These are phyloP conservation scores for Bhutanitis thaidina DNA, from an alignment of 2,888 invertebrate species.

Conservation along the genomic window DNA sequence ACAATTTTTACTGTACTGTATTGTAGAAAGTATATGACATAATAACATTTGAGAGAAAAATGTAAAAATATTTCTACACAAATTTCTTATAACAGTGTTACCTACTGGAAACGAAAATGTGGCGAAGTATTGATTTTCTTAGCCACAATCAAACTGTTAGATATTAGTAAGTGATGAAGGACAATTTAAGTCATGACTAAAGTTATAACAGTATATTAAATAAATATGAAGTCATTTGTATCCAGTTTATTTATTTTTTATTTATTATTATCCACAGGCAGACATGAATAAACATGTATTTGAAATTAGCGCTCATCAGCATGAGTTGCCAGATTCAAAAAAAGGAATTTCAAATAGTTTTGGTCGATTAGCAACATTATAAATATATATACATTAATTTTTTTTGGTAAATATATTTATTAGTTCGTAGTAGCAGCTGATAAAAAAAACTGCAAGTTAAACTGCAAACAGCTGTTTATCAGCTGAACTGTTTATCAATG, in stretches of 20 bases:
- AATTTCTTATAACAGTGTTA: constrained; percentile 21
- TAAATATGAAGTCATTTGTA: too few relatives aligned
- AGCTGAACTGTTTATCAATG: constrained; percentile 12
- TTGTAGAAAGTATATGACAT: constrained; percentile 18
- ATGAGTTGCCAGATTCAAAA: background rate
- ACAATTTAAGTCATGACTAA: too few relatives aligned
- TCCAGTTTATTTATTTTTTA: too few relatives aligned
- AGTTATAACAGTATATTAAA: too few relatives aligned
- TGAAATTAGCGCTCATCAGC: background rate
- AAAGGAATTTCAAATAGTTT: background rate
- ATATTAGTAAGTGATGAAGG: too few relatives aligned
- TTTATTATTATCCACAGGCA: too few relatives aligned
- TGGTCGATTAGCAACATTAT: background rate
- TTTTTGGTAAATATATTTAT: too few relatives aligned
- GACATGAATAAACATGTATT: background rate
- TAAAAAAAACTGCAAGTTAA: too few relatives aligned
- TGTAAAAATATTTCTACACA: background rate
- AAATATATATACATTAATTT: too few relatives aligned
- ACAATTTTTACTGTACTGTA: too few relatives aligned
- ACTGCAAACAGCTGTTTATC: constrained; percentile 4
- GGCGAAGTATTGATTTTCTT: constrained; percentile 29
- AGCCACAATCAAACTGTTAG: background rate
- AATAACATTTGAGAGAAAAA: constrained; percentile 2
- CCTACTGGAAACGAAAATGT: constrained; percentile 19
- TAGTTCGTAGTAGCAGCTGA: too few relatives aligned